Conservation (phyloP, 2,797 vertebrate species). For the Carcharodon carcharias region DNA sequence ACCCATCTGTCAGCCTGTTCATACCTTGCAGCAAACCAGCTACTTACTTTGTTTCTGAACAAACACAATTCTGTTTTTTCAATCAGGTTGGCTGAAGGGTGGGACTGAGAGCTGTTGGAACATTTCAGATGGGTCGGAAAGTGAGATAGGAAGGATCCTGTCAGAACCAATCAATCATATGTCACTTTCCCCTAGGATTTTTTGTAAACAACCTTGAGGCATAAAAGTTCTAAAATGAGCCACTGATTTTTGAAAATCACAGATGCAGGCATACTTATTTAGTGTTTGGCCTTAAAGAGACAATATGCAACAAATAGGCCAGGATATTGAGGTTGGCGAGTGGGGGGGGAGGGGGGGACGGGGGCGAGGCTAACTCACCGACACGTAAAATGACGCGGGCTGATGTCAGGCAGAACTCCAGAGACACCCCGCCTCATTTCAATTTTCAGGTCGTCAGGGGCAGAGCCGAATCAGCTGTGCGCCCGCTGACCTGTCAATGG, state of each 20-base stretch:
- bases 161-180: not conserved
- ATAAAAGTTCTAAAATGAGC: not conserved
- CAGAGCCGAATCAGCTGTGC: no score
- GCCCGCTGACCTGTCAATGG: no score
- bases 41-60: not conserved
- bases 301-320: not conserved
- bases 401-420: no score
- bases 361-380: no score
- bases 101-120: not conserved
- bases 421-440: no score
- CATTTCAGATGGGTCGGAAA: not conserved
- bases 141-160: not conserved
- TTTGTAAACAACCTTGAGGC: not conserved
- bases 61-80: not conserved
- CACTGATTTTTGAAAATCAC: not conserved
- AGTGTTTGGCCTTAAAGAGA: not conserved
- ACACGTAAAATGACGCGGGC: no score
- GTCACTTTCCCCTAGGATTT: not conserved
- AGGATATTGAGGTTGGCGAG: no score
- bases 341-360: no score
- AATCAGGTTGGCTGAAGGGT: not conserved
- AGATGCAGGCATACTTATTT: not conserved
- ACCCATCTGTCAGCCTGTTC: not conserved
- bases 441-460: no score
- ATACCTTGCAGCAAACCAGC: not conserved